Percentiles rank a stretch among this genome's conserved stretches.
Conservation (phyloP, 2,113 vertebrate species). For the Cephalopholis sonnerati region DNA sequence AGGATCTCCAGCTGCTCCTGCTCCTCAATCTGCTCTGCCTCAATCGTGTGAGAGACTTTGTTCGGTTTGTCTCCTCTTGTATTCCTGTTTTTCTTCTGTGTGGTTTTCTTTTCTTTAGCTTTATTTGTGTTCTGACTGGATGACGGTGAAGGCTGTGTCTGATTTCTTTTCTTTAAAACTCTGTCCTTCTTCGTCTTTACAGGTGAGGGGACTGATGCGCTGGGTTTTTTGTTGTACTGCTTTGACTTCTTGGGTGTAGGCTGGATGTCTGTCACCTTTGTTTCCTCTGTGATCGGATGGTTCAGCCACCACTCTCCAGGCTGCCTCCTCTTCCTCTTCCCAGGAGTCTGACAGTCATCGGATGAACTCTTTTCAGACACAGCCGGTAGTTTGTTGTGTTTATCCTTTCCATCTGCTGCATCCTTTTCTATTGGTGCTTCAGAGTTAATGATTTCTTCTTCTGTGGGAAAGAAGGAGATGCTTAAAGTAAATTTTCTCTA, state of each 20-base stretch:
- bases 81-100: slow-evolving; percentile 5
- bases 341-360: slow-evolving; percentile 3
- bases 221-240: slow-evolving; percentile 8
- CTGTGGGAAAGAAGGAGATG: not conserved
- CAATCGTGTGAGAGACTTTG: not conserved
- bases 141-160: not conserved
- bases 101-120: slow-evolving; percentile 36
- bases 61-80: not conserved
- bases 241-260: slow-evolving; percentile 34
- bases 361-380: slow-evolving; percentile 14
- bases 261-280: not conserved
- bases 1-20: slow-evolving; percentile 11
- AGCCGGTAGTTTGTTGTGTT: not conserved
- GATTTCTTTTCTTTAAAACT: slow-evolving; percentile 20
- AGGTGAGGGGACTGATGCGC: not conserved
- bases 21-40: slow-evolving; percentile 14
- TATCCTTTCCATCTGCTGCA: not conserved
- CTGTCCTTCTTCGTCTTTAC: slow-evolving; percentile 17
- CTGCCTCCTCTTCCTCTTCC: slow-evolving; percentile 69
- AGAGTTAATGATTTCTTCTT: not conserved
- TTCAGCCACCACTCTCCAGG: slow-evolving; percentile 78
- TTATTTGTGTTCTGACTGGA: not conserved
- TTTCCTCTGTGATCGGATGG: slow-evolving; percentile 19
- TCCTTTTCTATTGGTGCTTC: not conserved
- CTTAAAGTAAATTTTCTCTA: not conserved